Percentiles rank a stretch among this genome's conserved stretches.
These are phyloP conservation scores for Ctenopoma kingsleyae DNA, from an alignment of 2,797 vertebrate species.

Conservation along the genomic window DNA sequence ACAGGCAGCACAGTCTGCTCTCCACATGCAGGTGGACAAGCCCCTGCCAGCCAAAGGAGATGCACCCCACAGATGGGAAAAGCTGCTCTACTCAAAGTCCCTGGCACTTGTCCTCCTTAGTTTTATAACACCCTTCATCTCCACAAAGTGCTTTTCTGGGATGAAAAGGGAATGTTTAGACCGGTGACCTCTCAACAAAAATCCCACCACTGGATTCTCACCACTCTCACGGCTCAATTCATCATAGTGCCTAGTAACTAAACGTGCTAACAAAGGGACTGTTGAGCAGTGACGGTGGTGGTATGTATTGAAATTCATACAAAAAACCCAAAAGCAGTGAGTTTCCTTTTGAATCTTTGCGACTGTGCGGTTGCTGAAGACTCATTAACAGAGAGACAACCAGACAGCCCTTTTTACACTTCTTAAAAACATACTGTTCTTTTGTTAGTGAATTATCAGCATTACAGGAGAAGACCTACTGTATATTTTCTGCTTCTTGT, in stretches of 20 bases:
- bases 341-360: conserved; percentile 43
- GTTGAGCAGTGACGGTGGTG: conserved; percentile 57
- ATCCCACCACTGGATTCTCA: conserved; percentile 48
- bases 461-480: conserved; percentile 24
- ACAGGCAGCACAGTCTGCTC: conserved; percentile 47
- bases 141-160: conserved; percentile 58
- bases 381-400: conserved; percentile 49
- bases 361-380: conserved; percentile 39
- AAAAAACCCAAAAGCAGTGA: conserved; percentile 51
- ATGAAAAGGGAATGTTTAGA: conserved; percentile 65
- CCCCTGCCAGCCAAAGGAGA: conserved; percentile 61
- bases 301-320: conserved; percentile 71
- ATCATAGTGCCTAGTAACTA: conserved; percentile 46
- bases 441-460: conserved; percentile 44
- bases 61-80: conserved; percentile 80
- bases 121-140: conserved; percentile 55
- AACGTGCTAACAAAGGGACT: conserved; percentile 61
- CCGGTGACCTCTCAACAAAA: conserved; percentile 46
- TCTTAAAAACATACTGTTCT: conserved; percentile 53
- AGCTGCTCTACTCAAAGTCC: conserved; percentile 55
- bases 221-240: conserved; percentile 63
- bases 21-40: conserved; percentile 63
- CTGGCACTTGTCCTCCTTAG: conserved; percentile 60
- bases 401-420: conserved; percentile 38
- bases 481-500: conserved; percentile 8